Percentiles rank a stretch among this genome's conserved stretches.
These are phyloP conservation scores for Drosophila hydei DNA, from an alignment of 1,140 invertebrate species.

Conservation along the genomic window DNA sequence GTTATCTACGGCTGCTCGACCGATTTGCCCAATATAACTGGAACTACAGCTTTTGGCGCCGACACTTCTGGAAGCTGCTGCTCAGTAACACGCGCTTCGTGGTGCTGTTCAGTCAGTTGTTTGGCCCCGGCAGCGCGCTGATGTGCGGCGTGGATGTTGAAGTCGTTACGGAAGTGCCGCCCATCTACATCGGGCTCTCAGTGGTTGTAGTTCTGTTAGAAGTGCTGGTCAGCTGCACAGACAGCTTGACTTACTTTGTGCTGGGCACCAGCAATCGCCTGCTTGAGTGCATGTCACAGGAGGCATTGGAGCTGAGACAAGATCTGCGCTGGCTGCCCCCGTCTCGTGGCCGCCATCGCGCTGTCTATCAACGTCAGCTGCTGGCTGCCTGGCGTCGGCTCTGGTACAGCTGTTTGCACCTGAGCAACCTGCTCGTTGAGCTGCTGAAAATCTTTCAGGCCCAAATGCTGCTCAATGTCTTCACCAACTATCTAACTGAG, in stretches of 20 bases:
- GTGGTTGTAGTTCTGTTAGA: slow-evolving; percentile 32
- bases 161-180: neutral
- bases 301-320: slow-evolving; percentile 20
- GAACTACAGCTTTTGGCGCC: slow-evolving; percentile 15
- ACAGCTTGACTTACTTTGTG: slow-evolving; percentile 39
- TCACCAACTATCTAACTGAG: slow-evolving; percentile 44
- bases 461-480: slow-evolving; percentile 54
- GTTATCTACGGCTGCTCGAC: slow-evolving; percentile 12
- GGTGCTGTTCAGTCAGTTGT: slow-evolving; percentile 23
- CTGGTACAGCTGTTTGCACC: slow-evolving; percentile 32
- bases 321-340: slow-evolving; percentile 33
- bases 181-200: slow-evolving; percentile 9
- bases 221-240: slow-evolving; percentile 32
- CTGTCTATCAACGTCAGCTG: slow-evolving; percentile 44
- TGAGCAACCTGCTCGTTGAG: slow-evolving; percentile 33
- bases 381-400: slow-evolving; percentile 43
- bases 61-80: slow-evolving; percentile 24
- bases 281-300: slow-evolving; percentile 32
- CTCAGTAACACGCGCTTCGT: slow-evolving; percentile 39
- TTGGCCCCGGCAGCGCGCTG: slow-evolving; percentile 24
- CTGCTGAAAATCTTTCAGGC: slow-evolving; percentile 40
- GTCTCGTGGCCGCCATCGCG: slow-evolving; percentile 15
- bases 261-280: slow-evolving; percentile 43
- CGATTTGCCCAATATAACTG: slow-evolving; percentile 3
- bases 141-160: slow-evolving; percentile 13